Evolutionary conservation across 2,797 vertebrate genomes (phyloP), one percentile per base, ranked within the genome.

Genomic region (Fistularia commersonii): DNA sequence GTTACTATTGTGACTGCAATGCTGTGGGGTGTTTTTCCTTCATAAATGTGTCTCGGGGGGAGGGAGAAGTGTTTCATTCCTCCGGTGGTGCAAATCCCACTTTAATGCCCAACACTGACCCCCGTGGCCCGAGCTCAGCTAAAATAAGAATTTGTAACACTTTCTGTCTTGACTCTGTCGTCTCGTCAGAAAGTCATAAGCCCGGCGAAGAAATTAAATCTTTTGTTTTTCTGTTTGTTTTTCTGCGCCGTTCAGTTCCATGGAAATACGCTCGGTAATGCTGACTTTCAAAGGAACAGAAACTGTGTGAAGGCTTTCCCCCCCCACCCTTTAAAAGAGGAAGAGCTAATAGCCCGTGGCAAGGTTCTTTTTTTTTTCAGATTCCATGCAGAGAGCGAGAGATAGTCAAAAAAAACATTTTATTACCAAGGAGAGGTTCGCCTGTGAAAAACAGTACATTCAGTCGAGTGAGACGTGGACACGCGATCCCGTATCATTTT

Each of bases 21-120:
- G 72, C 74, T 78, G 59, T 48, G 53, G 72, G 65, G 58, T 69
- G 54, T 80, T 81, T 81, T 66, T 55, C 23, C 48, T 72, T 70
- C 51, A 72, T 56, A 66, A 76, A 66, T 38, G 59, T 69, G 56
- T 66, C 49, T 68, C 5, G 32, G 43, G 44, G 56, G 48, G 66
- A 64, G 61, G 64, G 65, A 62, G 57, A 66, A 53, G 48, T 48
- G 60, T 48, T 54, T 56, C 34, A 57, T 66, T 68, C 51, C 43
- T 62, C 57, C 61, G 41, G 55, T 41, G 56, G 66, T 32, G 57
- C 40, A 87, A 85, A 84, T 82, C 74, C 65, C 41, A 49, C 58
- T 48, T 14, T 76, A 73, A 82, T 69, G 46, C 61, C 72, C 50
- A 41, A 64, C 40, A 64, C 50, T 72, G 64, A 82, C 76, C 72